Conservation (phyloP, 1,140 invertebrate species). For the Gonatopus flavifemur region DNA sequence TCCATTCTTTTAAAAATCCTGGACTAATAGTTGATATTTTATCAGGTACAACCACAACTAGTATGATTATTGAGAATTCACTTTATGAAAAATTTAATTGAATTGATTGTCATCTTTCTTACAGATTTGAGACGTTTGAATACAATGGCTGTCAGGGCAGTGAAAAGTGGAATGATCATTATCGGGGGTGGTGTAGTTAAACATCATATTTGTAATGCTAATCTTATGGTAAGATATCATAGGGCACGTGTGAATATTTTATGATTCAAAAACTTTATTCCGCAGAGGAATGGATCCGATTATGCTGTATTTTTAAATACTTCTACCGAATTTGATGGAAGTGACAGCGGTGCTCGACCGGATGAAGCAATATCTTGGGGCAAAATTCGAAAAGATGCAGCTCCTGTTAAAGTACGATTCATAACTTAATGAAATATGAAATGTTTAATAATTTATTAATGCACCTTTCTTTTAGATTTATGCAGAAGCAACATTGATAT, state of each 20-base stretch:
- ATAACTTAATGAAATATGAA: background rate
- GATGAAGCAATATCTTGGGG: constrained; percentile 99
- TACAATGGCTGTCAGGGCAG: constrained; percentile 91
- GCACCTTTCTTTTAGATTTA: constrained; percentile 67
- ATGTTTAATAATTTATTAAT: constrained; percentile 8
- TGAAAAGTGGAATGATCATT: constrained; percentile 95
- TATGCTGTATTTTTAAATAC: constrained; percentile 97
- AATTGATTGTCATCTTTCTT: constrained; percentile 21
- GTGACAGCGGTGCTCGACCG: constrained; percentile 94
- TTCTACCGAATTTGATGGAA: constrained; percentile 97
- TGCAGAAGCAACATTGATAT: constrained; percentile 92
- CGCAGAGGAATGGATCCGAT: constrained; percentile 96
- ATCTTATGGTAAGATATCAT: constrained; percentile 85
- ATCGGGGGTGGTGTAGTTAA: constrained; percentile 97
- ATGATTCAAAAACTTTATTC: constrained; percentile 23
- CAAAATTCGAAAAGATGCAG: constrained; percentile 87
- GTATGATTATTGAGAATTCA: background rate
- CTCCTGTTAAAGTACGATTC: constrained; percentile 82
- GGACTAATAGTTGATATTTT: constrained; percentile 93
- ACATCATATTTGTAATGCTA: constrained; percentile 98
- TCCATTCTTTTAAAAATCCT: constrained; percentile 92
- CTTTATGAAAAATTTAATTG: background rate
- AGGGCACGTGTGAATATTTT: background rate
- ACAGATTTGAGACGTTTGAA: constrained; percentile 88
- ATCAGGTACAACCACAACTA: constrained; percentile 63